A percentile compares a stretch with the other conserved stretches of the same genome.
Conservation (phyloP, 1,140 invertebrate genomes). For the Drosophila rufa region DNA sequence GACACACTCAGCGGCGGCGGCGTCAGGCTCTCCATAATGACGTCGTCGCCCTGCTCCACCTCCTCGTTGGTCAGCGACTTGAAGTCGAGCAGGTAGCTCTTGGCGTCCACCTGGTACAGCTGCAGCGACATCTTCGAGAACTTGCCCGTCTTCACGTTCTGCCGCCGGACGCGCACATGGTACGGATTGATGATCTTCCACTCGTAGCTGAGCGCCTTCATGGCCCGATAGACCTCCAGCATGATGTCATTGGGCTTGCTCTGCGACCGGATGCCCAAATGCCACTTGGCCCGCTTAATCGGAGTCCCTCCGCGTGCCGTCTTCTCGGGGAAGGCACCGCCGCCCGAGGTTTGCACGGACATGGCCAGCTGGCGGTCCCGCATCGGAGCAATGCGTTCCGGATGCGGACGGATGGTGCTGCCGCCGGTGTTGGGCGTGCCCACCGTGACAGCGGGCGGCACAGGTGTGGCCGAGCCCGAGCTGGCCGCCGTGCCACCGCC, state of each 20-base stretch:
- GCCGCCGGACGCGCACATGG: constrained; percentile 96
- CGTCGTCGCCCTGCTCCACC: constrained; percentile 88
- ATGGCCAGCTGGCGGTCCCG: constrained; percentile 87
- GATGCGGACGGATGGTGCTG: constrained; percentile 90
- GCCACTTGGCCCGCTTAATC: constrained; percentile 99
- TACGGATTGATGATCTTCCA: constrained; percentile 99
- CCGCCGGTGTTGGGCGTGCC: constrained; percentile 9
- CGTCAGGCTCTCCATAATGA: constrained; percentile 85
- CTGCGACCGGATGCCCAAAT: constrained; percentile 99
- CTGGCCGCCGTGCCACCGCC: constrained; percentile 65
- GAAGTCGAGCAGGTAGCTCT: constrained; percentile 98
- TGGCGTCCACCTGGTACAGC: constrained; percentile 99
- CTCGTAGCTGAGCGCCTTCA: constrained; percentile 99
- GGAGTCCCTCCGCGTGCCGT: constrained; percentile 87
- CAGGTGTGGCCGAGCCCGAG: constrained; percentile 70
- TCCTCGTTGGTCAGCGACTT: constrained; percentile 96
- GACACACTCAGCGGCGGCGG: constrained; percentile 85
- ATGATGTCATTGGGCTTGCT: constrained; percentile 99
- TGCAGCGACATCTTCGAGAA: constrained; percentile 99
- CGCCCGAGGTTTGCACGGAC: constrained; percentile 77
- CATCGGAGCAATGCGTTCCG: constrained; percentile 95
- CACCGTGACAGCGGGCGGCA: constrained; percentile 15
- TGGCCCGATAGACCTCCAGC: constrained; percentile 99
- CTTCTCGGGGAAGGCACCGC: constrained; percentile 75
- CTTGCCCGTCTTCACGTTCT: constrained; percentile 92